These are phyloP conservation scores for Sipha maydis DNA, from an alignment of 2,888 invertebrate genomes.

Conservation along the genomic window DNA sequence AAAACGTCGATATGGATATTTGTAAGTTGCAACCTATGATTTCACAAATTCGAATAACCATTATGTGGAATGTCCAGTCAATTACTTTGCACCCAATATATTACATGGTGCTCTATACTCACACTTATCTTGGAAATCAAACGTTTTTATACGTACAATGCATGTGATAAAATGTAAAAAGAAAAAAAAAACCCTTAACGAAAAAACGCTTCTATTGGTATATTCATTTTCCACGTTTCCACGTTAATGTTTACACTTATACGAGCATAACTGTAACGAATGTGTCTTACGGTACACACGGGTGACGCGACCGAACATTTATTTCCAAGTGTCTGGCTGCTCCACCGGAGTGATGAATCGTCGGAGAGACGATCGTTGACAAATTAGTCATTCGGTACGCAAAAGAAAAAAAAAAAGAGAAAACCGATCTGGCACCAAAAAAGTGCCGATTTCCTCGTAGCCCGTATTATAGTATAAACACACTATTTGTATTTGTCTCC, in stretches of 20 bases:
- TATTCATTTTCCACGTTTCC: background rate
- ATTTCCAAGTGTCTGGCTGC: background rate
- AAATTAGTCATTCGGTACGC: background rate
- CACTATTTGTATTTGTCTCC: background rate
- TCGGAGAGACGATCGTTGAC: constrained; percentile 1
- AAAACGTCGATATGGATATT: no score
- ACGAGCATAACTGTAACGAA: background rate
- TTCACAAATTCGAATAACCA: no score
- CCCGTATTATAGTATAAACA: background rate
- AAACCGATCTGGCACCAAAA: background rate
- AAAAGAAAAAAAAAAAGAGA: background rate
- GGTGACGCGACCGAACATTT: background rate
- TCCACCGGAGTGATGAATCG: background rate
- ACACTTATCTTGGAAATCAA: no score
- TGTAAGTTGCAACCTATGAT: no score
- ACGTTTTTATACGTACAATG: no score
- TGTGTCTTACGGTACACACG: background rate
- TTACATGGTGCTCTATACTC: no score
- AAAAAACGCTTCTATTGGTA: no score
- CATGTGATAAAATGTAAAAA: no score
- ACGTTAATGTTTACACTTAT: background rate
- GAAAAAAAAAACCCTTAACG: no score
- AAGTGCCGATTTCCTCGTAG: background rate
- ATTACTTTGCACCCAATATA: no score
- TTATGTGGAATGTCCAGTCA: no score